phyloP scores from a whole-genome alignment of 35 echinoderm and acorn worm genomes.

The Apostichopus parvimensis region DNA sequence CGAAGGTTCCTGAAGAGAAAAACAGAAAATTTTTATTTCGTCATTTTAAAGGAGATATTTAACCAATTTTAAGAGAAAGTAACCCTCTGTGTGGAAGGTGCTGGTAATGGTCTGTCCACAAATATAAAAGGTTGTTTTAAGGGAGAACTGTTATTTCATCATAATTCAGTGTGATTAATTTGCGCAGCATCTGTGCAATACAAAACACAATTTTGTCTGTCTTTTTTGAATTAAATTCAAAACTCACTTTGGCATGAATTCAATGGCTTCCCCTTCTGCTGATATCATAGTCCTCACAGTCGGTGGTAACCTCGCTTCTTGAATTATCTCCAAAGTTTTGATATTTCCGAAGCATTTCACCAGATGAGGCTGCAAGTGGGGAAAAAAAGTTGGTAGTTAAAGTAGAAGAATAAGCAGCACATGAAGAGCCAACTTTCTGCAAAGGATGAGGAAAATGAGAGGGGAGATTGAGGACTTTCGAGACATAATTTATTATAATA shows the following conservation, averaged over 20 bases:
- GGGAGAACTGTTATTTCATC: no score
- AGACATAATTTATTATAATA: not conserved
- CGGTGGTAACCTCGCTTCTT: conserved; percentile 76
- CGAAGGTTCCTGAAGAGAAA: conserved; percentile 73
- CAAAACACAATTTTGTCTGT: not conserved
- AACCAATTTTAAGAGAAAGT: not conserved
- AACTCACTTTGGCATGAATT: conserved; percentile 88
- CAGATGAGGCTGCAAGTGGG: conserved; percentile 79
- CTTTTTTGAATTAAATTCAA: not conserved
- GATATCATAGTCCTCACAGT: conserved; percentile 97
- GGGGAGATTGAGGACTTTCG: not conserved
- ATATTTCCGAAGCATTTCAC: conserved; percentile 99
- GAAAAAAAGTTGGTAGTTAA: not conserved
- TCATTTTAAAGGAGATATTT: not conserved
- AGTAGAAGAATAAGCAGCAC: not conserved
- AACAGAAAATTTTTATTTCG: not conserved
- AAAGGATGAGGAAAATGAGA: not conserved
- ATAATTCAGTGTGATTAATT: no score
- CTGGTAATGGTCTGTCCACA: no score
- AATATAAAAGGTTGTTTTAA: no score
- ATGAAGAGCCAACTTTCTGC: not conserved
- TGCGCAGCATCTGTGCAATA: not conserved
- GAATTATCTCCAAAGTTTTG: conserved; percentile 89
- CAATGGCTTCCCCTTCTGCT: conserved; percentile 89
- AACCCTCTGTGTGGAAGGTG: not conserved